These are phyloP conservation scores for Aselliscus stoliczkanus DNA, from an alignment of 2,797 vertebrate genomes.

Conservation along the genomic window DNA sequence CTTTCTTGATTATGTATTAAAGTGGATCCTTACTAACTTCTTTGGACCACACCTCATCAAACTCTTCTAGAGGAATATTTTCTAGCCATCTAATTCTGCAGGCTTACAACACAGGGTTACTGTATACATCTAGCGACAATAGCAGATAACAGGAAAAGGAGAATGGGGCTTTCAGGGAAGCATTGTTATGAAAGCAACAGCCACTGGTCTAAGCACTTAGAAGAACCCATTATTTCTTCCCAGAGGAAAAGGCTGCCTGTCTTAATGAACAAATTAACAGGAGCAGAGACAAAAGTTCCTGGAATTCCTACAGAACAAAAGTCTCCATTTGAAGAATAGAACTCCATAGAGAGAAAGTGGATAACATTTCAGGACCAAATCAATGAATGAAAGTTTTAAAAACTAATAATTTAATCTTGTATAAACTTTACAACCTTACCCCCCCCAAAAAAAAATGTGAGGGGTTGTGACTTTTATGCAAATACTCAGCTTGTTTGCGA, in stretches of 20 bases:
- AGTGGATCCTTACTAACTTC: neutral
- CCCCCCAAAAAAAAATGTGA: neutral
- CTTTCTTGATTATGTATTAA: neutral
- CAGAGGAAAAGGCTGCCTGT: neutral
- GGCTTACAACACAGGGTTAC: neutral
- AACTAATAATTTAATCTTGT: conserved; percentile 16
- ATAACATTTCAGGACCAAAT: conserved; percentile 13
- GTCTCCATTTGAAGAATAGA: conserved; percentile 35
- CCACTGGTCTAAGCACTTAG: conserved; percentile 28
- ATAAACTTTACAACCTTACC: neutral
- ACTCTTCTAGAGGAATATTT: neutral
- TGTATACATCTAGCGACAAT: neutral
- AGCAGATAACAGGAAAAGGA: neutral
- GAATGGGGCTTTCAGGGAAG: neutral
- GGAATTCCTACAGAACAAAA: conserved; percentile 47
- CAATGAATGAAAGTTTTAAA: conserved; percentile 17
- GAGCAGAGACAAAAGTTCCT: conserved; percentile 44
- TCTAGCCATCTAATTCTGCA: neutral
- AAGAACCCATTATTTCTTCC: conserved; percentile 42
- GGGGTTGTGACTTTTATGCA: neutral
- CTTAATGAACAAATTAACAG: conserved; percentile 56
- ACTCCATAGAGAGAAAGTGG: neutral
- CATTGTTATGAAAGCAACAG: neutral
- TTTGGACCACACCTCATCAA: neutral
- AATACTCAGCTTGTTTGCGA: neutral